Conservation (phyloP, 2,888 invertebrate genomes). For the Nymphalis polychloros region DNA sequence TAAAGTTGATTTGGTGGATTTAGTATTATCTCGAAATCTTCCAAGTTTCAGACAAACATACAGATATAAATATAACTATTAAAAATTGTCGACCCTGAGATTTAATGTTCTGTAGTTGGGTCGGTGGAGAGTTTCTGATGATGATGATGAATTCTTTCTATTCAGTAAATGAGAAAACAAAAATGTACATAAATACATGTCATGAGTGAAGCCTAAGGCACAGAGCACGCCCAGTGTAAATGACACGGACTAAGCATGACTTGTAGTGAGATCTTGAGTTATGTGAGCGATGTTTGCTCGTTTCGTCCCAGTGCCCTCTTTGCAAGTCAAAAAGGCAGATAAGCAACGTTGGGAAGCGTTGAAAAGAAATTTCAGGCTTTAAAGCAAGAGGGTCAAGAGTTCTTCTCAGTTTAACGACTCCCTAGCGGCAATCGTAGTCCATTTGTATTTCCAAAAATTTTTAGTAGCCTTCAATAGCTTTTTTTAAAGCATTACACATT, state of each 20-base stretch:
- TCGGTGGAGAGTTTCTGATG: too few species aligned
- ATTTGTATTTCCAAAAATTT: not conserved
- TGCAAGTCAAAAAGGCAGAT: constrained; percentile 13
- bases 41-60: too few species aligned
- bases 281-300: constrained; percentile 14
- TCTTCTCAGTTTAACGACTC: constrained; percentile 6
- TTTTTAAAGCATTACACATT: not conserved
- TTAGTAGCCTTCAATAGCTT: not conserved
- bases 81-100: too few species aligned
- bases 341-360: constrained; percentile 10
- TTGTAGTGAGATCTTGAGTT: not conserved
- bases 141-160: not conserved
- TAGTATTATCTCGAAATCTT: too few species aligned
- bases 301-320: constrained; percentile 25
- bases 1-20: too few species aligned
- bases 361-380: constrained; percentile 16
- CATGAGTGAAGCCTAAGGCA: not conserved
- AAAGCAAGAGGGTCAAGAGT: constrained; percentile 18
- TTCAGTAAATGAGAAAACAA: not conserved
- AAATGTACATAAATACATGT: too few species aligned
- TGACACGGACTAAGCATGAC: not conserved
- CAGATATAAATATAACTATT: too few species aligned
- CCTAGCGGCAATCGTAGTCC: not conserved
- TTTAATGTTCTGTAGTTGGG: too few species aligned
- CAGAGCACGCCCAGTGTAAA: constrained; percentile 4